phyloP scores from a whole-genome alignment of 2,888 invertebrate species.

The Rhagium mordax region DNA sequence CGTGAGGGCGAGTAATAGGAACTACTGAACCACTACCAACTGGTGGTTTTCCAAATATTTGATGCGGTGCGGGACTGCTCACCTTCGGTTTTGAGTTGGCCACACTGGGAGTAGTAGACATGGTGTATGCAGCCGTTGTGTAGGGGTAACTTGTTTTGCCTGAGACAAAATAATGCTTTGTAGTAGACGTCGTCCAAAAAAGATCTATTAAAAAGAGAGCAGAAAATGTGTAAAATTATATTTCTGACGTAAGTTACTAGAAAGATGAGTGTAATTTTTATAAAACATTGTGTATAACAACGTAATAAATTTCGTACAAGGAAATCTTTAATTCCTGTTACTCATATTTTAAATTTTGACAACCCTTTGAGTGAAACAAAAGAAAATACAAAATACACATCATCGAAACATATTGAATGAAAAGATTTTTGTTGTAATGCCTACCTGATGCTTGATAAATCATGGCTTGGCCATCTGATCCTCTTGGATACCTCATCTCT shows the following conservation, averaged over 20 bases:
- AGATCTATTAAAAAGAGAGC: slow-evolving; percentile 2
- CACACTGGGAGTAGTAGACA: slow-evolving; percentile 71
- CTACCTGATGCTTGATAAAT: slow-evolving; percentile 59
- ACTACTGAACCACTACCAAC: slow-evolving; percentile 72
- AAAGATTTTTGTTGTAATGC: too few relatives aligned
- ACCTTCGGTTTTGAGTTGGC: slow-evolving; percentile 78
- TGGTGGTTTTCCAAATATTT: slow-evolving; percentile 80
- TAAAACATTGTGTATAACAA: neutral
- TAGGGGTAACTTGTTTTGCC: slow-evolving; percentile 67
- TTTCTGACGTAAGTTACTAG: neutral
- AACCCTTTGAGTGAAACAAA: neutral
- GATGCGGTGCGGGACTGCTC: slow-evolving; percentile 84
- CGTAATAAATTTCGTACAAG: neutral
- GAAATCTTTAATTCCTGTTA: neutral
- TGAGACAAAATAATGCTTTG: slow-evolving; percentile 30
- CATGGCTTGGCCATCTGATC: slow-evolving; percentile 64
- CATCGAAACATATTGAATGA: neutral
- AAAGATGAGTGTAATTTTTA: neutral
- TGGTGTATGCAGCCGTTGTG: slow-evolving; percentile 70
- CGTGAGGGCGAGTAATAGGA: slow-evolving; percentile 72
- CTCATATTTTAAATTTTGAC: neutral
- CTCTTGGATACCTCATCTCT: slow-evolving; percentile 65
- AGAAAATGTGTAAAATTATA: neutral
- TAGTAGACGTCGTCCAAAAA: slow-evolving; percentile 13
- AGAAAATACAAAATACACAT: neutral